Percentiles rank a stretch among this genome's conserved stretches.
These are phyloP conservation scores for Petrocephalus sullivani DNA, from an alignment of 2,797 vertebrate genomes.

Conservation along the genomic window DNA sequence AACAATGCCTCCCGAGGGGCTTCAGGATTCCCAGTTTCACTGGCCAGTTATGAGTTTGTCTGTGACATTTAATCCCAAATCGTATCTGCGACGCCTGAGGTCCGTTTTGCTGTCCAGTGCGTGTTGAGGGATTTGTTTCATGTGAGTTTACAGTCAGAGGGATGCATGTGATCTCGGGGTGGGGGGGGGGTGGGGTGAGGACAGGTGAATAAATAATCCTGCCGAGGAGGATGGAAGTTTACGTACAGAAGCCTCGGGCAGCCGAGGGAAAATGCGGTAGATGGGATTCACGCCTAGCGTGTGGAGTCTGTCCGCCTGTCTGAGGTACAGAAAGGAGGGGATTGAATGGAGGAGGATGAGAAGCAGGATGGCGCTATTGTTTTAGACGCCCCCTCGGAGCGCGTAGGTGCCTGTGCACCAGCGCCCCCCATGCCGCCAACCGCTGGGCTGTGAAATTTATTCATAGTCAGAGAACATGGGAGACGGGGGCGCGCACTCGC, in stretches of 20 bases:
- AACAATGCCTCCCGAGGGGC: neutral
- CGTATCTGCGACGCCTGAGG: neutral
- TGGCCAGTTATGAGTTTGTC: neutral
- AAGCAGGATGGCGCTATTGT: conserved; percentile 6
- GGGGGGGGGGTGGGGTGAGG: neutral
- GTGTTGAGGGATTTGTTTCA: neutral
- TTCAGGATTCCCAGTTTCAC: neutral
- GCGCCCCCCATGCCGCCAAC: conserved; percentile 76
- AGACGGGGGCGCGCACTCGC: conserved; percentile 75
- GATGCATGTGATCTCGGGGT: neutral
- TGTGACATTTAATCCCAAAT: neutral
- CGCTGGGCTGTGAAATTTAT: conserved; percentile 87
- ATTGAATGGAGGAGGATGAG: neutral
- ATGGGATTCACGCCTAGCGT: neutral
- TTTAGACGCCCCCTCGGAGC: conserved; percentile 72
- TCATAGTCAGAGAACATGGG: conserved; percentile 70
- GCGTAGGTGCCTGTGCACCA: conserved; percentile 70
- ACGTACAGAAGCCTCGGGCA: neutral
- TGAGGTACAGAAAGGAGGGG: neutral
- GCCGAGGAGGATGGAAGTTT: neutral
- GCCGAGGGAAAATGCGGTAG: neutral
- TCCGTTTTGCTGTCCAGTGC: neutral
- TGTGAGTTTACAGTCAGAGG: neutral
- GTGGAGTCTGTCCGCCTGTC: neutral
- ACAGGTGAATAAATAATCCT: neutral